phyloP scores from a whole-genome alignment of 2,797 vertebrate genomes.

The Enteromius radiatus region DNA sequence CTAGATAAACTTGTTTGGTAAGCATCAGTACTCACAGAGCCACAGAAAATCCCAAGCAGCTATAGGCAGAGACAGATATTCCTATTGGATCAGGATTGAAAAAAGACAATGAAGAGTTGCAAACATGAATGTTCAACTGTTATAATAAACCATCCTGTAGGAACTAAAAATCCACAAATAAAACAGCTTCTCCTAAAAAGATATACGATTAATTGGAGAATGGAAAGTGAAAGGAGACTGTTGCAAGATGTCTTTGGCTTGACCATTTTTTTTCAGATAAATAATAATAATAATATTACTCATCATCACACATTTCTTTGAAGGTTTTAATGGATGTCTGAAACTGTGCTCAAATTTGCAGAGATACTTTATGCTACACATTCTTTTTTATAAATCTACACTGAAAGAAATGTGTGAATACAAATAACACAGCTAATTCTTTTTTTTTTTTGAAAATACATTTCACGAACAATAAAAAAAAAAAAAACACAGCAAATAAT shows the following conservation, averaged over 20 bases:
- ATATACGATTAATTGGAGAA: not conserved
- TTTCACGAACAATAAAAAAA: not conserved
- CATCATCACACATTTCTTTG: not conserved
- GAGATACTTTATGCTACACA: not conserved
- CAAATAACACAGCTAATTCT: not conserved
- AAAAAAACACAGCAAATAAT: not conserved
- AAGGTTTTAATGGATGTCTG: not conserved
- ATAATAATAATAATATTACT: too few species aligned
- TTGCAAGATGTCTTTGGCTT: not conserved
- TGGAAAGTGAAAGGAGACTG: not conserved
- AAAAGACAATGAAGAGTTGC: not conserved
- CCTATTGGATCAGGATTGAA: not conserved
- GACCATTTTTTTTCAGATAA: not conserved
- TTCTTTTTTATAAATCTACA: not conserved
- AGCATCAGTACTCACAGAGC: constrained; percentile 8
- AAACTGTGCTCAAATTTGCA: not conserved
- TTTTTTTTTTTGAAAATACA: too few species aligned
- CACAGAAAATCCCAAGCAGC: constrained; percentile 1
- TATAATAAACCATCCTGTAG: not conserved
- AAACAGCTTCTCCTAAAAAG: not conserved
- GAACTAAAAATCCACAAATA: not conserved
- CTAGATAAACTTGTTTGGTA: constrained; percentile 42
- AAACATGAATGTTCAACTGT: not conserved
- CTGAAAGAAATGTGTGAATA: not conserved
- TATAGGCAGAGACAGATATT: not conserved